Evolutionary conservation across 2,797 vertebrate species (phyloP).

Genomic region (Basileuterus tristriatus): DNA sequence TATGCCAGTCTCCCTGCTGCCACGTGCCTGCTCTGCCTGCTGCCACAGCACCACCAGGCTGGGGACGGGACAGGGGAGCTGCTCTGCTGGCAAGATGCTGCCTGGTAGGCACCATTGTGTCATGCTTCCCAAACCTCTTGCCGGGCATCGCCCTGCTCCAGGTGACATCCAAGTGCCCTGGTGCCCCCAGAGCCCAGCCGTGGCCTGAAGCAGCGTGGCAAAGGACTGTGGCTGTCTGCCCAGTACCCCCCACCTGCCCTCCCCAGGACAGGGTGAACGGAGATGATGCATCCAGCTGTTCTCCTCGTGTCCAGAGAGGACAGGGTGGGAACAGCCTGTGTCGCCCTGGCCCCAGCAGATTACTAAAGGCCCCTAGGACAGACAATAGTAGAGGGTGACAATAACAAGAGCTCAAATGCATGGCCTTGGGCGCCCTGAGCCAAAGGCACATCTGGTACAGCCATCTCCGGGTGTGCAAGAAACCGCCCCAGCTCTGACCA

Average conservation of each 20-base stretch:
- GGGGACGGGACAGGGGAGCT: not conserved
- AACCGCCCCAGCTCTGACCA: not conserved
- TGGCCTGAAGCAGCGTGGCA: not conserved
- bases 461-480: not conserved
- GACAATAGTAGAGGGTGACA: conserved; percentile 14
- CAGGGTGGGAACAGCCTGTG: not conserved
- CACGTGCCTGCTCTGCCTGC: not conserved
- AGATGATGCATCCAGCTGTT: not conserved
- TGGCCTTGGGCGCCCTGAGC: not conserved
- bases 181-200: not conserved
- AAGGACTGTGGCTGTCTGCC: not conserved
- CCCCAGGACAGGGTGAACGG: not conserved
- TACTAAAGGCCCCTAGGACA: not conserved
- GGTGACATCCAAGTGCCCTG: not conserved
- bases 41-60: not conserved
- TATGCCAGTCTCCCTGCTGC: not conserved
- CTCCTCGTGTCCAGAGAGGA: not conserved
- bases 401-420: not conserved
- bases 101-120: fast-evolving
- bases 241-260: fast-evolving
- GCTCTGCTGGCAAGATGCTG: not conserved
- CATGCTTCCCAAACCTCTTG: not conserved
- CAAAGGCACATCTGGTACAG: conserved; percentile 52
- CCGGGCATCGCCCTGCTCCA: not conserved
- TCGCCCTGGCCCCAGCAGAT: not conserved